Percentiles rank a stretch among this genome's conserved stretches.
These are phyloP conservation scores for Laspeyria flexula DNA, from an alignment of 2,888 invertebrate genomes.

Conservation along the genomic window DNA sequence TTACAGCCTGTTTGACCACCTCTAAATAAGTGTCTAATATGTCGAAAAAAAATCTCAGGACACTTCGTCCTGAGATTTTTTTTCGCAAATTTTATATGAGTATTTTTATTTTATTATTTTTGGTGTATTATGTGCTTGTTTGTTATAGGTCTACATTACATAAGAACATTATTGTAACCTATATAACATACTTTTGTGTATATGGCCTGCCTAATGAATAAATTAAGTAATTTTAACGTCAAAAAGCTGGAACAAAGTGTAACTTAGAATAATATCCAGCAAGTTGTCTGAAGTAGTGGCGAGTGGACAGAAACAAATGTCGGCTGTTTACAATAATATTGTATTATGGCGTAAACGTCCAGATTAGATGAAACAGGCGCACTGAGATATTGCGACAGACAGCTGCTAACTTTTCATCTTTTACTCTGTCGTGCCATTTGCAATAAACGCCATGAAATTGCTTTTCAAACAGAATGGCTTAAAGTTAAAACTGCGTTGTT, in stretches of 20 bases:
- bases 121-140: too few species aligned
- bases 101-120: too few species aligned
- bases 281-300: constrained; percentile 32
- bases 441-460: not conserved
- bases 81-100: too few species aligned
- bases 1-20: too few species aligned
- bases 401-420: not conserved
- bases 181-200: too few species aligned
- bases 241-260: not conserved
- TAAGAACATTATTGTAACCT: too few species aligned
- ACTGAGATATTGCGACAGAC: not conserved
- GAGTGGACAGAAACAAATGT: constrained; percentile 30
- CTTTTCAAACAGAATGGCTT: not conserved
- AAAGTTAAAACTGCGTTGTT: not conserved
- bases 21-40: too few species aligned
- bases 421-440: not conserved
- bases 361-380: constrained; percentile 29
- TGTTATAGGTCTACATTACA: too few species aligned
- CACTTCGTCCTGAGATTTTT: too few species aligned
- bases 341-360: constrained; percentile 29
- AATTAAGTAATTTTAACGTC: too few species aligned
- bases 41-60: too few species aligned
- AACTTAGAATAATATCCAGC: constrained; percentile 34
- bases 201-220: too few species aligned
- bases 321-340: constrained; percentile 27